Conservation (phyloP, 2,888 invertebrate genomes). For the Patella caerulea region DNA sequence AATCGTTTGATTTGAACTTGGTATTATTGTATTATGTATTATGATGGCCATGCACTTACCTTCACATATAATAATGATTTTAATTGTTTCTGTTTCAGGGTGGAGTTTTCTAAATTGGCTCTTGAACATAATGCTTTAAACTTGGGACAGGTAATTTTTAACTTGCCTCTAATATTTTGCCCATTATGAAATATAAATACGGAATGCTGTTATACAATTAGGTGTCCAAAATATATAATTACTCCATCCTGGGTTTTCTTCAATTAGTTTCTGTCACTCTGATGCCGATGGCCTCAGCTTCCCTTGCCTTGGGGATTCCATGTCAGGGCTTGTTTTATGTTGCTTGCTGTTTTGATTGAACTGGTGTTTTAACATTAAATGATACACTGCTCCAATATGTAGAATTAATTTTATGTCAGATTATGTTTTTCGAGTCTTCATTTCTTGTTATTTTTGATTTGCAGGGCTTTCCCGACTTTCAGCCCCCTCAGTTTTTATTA, state of each 20-base stretch:
- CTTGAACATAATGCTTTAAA: conserved; percentile 89
- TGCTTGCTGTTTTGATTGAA: too few relatives aligned
- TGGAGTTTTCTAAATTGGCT: conserved; percentile 89
- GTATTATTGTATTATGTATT: too few relatives aligned
- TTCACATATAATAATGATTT: background rate
- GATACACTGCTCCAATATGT: too few relatives aligned
- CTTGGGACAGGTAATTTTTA: conserved; percentile 79
- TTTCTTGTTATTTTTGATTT: conserved; percentile 23
- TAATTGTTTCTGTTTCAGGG: conserved; percentile 76
- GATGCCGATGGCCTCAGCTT: too few relatives aligned
- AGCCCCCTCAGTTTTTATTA: conserved; percentile 84
- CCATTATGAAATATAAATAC: background rate
- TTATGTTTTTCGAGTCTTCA: background rate
- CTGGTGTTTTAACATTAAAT: too few relatives aligned
- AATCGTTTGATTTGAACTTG: too few relatives aligned
- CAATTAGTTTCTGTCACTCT: too few relatives aligned
- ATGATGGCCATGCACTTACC: too few relatives aligned
- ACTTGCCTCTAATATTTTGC: background rate
- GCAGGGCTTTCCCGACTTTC: conserved; percentile 92
- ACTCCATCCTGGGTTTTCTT: too few relatives aligned
- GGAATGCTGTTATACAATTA: conserved; percentile 2
- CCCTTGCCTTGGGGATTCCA: too few relatives aligned
- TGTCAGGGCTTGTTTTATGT: too few relatives aligned
- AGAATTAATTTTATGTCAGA: background rate
- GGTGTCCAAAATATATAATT: background rate